Evolutionary conservation across 2,888 invertebrate genomes (phyloP), one percentile per base, ranked within the genome.

Genomic region (Yponomeuta evonymella): DNA sequence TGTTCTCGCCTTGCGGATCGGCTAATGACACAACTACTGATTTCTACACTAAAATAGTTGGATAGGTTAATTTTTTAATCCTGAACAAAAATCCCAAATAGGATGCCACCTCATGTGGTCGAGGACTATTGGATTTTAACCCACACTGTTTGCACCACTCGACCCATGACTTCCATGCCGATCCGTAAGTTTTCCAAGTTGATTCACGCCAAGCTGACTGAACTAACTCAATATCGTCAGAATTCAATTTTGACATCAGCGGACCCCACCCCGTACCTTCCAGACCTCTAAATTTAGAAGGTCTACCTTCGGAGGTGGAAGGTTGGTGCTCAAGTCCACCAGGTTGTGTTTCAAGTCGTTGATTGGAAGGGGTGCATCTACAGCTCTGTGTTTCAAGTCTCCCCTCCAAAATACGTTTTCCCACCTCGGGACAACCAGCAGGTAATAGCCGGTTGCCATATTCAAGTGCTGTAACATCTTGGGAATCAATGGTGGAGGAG

Each of bases 401-500:
- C 75, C 68, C 70, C 75, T 74, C 78, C 79, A 78, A 70, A 76
- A 78, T 10, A 76, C 77, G 65, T 72, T 73, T 63, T 72, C 71
- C 78, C 76, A 78, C 30, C 72, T 70, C n/a, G 78, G 75, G n/a
- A 72, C 72, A 36, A 76, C 73, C 48, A 76, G 23, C 33, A 76
- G 71, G 67, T 71, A 73, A 6, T 30, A 51, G 3, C 73, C 73
- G 63, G 12, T 33, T 11, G 73, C 73, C 10, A 71, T 69, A 71
- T 78, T 78, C 23, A 77, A 73, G 48, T 77, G 77, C 11, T 72
- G 67, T 23, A 75, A 69, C 0, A 76, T 76, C 43, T 71, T 70
- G n/a, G 76, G 75, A 0, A 76, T 75, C 36, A 79, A 71, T 8
- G 73, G 70, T 10, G 78, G 79, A 2, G 79, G 78, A 3, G 79